Base-by-base conservation (phyloP, 2,888 invertebrate species). In the Eupeodes luniger region DNA sequence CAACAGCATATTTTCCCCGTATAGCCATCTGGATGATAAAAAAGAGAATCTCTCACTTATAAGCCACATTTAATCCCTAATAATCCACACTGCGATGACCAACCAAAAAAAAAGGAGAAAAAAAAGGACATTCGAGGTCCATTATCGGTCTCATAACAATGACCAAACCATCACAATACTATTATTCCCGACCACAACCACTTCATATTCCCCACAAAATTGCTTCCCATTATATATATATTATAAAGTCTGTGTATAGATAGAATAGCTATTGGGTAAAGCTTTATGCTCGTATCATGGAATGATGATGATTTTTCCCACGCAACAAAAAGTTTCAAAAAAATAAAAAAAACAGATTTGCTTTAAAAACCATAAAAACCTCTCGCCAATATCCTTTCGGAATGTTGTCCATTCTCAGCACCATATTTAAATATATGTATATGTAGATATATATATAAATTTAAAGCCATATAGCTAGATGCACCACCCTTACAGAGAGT, bases 81-180 rank as follows among this genome's bases (percentile, higher is more conserved):
- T 85, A 81, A 85, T 77, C 77, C 49, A 19, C 16, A 62, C 62
- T 53, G 44, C 61, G 55, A 55, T 62, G 66, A 74, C 72, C 69
- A 0, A 74, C 72, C 69, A 0, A 64, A 55, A 70, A 36, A 53
- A 27, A 27, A 2, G 19, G 19, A 19, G 27, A 27, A 2, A 27
- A 19, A 61, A 67, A 62, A 53, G 9, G 27, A 64, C 69, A 44
- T 75, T 62, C 78, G 11, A 12, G 61, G 74, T 82, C 85, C 82
- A 86, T 86, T 86, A 82, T 69, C 67, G 47, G 78, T 57, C 36
- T 61, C 49, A 62, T 57, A 78, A 49, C 55, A 82, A 62, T 69
- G 49, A 59, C 69, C 78, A 55, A 27, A 47, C 69, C 74, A 62
- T 59, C 62, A 70, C 55, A 64, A 79, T 70, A 40, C 40, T 9